Base-by-base conservation (phyloP, 2,113 vertebrate genomes). In the Petromus typicus region DNA sequence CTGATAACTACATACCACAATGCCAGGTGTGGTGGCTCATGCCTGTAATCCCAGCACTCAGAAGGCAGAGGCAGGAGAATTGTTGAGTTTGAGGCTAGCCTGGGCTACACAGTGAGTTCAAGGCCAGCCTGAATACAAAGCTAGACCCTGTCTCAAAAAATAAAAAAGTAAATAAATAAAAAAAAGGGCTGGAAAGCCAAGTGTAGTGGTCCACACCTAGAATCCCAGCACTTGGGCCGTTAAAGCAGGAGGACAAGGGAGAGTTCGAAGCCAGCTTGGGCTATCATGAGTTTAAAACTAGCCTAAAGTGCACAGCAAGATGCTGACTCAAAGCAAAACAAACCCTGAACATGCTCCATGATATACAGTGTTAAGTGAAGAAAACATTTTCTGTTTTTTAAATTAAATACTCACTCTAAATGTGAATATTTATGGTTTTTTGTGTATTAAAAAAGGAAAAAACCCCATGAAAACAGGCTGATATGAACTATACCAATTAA, bases 351-450 rank as follows among this genome's bases (percentile, higher is more conserved):
- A 22, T 0, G 37, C 40, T 80, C 23, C 17, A 25, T 32, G 69
- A 90, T 57, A 86, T 12, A 93, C 2, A 78, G 48, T 86, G 51
- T n/a, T 83, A 75, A 91, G 22, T 79, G 78, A 73, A 71, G 27
- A 86, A 93, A 95, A 90, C 17, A 73, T 64, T 61, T n/a, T 80
- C 7, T 56, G 54, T 84, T 79, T 78, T 56, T 83, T 5, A 63
- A 90, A 93, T 81, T 27, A 91, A 90, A 92, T 8, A 67, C 32
- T 18, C 40, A 86, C 9, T 67, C 45, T n/a, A 2, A 40, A 57
- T 89, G 61, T 95, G 14, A 90, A 48, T n/a, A 93, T 71, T 40
- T 87, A 91, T 57, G 25, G 7, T 87, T 71, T 66, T 86, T 27
- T 37, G 45, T 64, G 6, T 71, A 93, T 23, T 67, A 34, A 63